Conservation (phyloP, 30 jellyfish, hydroid and myxozoan genomes). For the Pelagia noctiluca region DNA sequence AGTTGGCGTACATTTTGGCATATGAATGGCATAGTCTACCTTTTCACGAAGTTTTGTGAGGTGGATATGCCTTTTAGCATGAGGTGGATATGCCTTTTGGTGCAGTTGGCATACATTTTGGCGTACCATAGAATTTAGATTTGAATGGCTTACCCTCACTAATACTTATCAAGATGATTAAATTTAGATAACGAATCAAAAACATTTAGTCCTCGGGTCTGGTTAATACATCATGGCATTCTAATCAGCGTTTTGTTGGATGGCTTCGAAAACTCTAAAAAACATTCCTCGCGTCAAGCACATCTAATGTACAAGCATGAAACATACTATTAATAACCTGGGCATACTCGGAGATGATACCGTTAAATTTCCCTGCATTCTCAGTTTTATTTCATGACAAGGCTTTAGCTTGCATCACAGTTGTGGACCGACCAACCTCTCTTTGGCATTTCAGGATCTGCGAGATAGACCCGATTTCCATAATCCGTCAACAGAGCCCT, state of each 20-base stretch:
- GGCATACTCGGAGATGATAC: not conserved
- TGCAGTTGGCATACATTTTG: no score
- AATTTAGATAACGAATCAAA: no score
- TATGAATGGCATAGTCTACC: no score
- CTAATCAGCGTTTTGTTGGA: constrained; percentile 1
- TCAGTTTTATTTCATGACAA: not conserved
- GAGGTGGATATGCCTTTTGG: no score
- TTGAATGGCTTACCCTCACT: no score
- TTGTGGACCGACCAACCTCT: constrained; percentile 36
- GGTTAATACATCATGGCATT: no score
- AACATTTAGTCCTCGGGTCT: no score
- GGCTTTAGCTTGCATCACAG: not conserved
- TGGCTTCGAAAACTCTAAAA: not conserved
- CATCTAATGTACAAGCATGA: not conserved
- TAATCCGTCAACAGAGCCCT: constrained; percentile 64
- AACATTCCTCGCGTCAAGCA: not conserved
- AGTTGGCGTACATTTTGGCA: no score
- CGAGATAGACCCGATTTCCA: constrained; percentile 57
- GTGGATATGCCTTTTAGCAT: no score
- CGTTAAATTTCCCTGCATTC: not conserved
- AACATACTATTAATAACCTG: not conserved
- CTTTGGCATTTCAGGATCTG: constrained; percentile 41
- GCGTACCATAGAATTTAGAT: no score
- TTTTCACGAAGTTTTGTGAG: no score
- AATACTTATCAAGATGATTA: no score